Evolutionary conservation across 30 jellyfish, hydroid and myxozoan species (phyloP).

Genomic region (Sanderia malayensis): DNA sequence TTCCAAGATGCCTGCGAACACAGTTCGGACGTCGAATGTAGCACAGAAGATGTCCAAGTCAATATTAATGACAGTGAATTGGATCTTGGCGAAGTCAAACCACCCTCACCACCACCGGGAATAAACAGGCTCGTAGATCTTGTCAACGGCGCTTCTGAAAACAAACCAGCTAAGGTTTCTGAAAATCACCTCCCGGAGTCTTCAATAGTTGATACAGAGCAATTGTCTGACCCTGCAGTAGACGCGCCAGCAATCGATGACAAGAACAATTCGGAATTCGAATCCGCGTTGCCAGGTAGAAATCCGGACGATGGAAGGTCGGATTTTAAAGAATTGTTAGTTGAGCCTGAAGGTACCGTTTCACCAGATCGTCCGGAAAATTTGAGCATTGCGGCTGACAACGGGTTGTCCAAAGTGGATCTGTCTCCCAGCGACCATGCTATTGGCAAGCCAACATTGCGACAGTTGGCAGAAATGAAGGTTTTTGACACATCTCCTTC

Average conservation of each 20-base stretch:
- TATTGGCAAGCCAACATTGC: conserved; percentile 58
- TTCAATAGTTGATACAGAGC: not conserved
- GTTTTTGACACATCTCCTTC: conserved; percentile 40
- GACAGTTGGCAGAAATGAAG: conserved; percentile 50
- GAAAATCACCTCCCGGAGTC: not conserved
- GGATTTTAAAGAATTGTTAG: conserved; percentile 29
- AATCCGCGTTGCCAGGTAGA: not conserved
- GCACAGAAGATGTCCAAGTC: not conserved
- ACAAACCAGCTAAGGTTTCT: not conserved
- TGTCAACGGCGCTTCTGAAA: too few species aligned
- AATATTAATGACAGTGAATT: conserved; percentile 1
- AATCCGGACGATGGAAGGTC: not conserved
- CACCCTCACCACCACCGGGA: too few species aligned
- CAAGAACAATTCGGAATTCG: not conserved
- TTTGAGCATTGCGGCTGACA: not conserved
- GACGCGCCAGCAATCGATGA: not conserved
- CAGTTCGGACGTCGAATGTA: conserved; percentile 17
- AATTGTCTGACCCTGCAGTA: not conserved
- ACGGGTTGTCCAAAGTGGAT: conserved; percentile 27
- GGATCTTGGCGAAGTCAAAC: not conserved
- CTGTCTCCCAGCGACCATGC: conserved; percentile 51
- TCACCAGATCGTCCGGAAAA: conserved; percentile 12
- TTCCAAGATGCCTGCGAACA: conserved; percentile 55
- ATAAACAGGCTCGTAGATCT: too few species aligned
- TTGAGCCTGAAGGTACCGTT: not conserved